Base-by-base conservation (phyloP, 2,888 invertebrate genomes). In the Cinara cedri region DNA sequence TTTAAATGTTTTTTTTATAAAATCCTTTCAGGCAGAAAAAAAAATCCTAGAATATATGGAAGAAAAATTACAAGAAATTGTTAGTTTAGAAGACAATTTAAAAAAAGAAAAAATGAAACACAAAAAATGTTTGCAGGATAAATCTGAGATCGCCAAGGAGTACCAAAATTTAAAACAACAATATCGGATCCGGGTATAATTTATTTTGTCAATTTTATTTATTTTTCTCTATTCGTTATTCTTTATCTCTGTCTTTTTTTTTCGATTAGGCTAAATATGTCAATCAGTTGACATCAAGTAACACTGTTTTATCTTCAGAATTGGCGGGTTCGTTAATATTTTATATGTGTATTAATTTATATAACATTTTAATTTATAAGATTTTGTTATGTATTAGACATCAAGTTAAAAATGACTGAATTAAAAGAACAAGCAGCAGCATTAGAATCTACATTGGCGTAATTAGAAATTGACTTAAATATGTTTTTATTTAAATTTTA, bases 11-110 rank as follows among this genome's bases (percentile, higher is more conserved):
- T n/a, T n/a, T n/a, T n/a, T n/a, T n/a, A n/a, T n/a, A n/a, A n/a
- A n/a, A n/a, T n/a, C n/a, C n/a, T 68, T 78, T 60, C 60, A 78
- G 78, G 42, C 51, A 21, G 78, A 78, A 49, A 21, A 76, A 76
- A 57, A 62, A 51, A 21, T 70, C n/a, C 10, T 60, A 19, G 4
- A 49, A 6, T 70, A 78, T 4, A 68, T 78, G 60, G 70, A 78
- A 42, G 70, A 70, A 62, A 60, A 78, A 60, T 19, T 62, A n/a
- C n/a, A 70, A n/a, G 24, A 9, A 49, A 78, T 70, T 9, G 21
- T 4, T 68, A 8, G 14, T 13, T n/a, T 78, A 2, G 49, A 60
- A 68, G 60, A 60, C 10, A 34, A 19, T 1, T 34, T 57, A 26
- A 16, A 16, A 3, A 78, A 60, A 60, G 16, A 60, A n/a, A 57